A percentile compares a stretch with the other conserved stretches of the same genome.
Conservation (phyloP, 2,113 vertebrate genomes). For the Gymnogyps californianus region DNA sequence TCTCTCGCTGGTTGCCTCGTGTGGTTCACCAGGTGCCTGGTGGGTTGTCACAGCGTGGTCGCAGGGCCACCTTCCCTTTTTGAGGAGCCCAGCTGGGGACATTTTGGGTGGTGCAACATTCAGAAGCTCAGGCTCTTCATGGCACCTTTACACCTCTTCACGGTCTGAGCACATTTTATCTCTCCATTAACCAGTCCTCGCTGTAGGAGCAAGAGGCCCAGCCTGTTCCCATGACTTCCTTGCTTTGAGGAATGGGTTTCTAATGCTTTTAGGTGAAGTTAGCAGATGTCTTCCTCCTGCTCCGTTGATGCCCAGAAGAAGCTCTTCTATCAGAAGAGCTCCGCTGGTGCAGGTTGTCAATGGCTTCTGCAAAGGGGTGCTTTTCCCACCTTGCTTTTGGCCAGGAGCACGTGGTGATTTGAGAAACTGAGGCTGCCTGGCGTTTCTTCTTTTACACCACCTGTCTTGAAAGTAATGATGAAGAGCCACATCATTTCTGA, state of each 20-base stretch:
- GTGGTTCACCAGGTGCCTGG: neutral
- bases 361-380: neutral
- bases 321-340: neutral
- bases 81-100: neutral
- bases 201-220: neutral
- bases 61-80: neutral
- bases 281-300: neutral
- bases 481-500: neutral
- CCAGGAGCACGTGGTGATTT: neutral
- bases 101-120: neutral
- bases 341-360: neutral
- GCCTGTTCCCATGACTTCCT: neutral
- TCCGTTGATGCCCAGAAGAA: neutral
- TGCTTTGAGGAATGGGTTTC: neutral
- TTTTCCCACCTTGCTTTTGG: neutral
- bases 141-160: neutral
- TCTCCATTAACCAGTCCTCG: neutral
- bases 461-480: neutral
- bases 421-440: neutral
- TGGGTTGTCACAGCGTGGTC: neutral
- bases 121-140: neutral
- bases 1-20: neutral
- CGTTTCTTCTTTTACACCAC: neutral
- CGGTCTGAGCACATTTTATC: neutral
- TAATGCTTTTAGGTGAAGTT: neutral